Evolutionary conservation across 2,113 vertebrate species (phyloP), one percentile per base, ranked within the genome.

Genomic region (Eretmodus cyanostictus): DNA sequence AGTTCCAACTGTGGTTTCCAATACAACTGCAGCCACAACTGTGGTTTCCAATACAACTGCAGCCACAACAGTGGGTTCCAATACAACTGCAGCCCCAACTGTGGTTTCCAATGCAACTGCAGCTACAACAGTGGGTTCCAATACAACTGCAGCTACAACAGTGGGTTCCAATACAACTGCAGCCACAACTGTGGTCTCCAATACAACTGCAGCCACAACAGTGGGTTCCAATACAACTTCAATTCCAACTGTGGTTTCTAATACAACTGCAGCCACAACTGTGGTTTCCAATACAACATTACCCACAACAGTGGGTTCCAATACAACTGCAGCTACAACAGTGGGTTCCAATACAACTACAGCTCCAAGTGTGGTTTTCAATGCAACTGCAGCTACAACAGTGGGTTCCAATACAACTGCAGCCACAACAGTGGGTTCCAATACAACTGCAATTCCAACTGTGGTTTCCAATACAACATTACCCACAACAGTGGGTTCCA

Each of bases 401-500:
- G 45, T 7, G 0, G 45, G 0, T 47, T 17, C 45, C 0, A 45
- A 6, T 5, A 14, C 40, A 57, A 59, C 55, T 57, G 0, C 24
- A 57, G 2, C 24, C 0, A 0, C 16, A 47, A 8, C 45, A 0
- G 16, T 47, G 7, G 45, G 0, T 3, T 47, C 2, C 0, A 47
- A 17, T 2, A 2, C 45, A 47, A 47, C 45, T 49, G 1, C 16
- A 17, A 1, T 1, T 2, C 1, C 8, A 49, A 53, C 3, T 0
- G 9, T n/a, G 1, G 51, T 0, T 3, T 51, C 49, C 1, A 49
- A 19, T 1, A 8, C 45, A 47, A 47, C 45, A 4, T 0, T 8
- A n/a, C 1, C 47, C 1, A 8, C 16, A 49, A 51, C 49, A 1
- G 8, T 19, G 0, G 49, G 1, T 3, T 22, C 5, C 1, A 51